Evolutionary conservation across 2,113 vertebrate genomes (phyloP).

Genomic region (Clarias magur): DNA sequence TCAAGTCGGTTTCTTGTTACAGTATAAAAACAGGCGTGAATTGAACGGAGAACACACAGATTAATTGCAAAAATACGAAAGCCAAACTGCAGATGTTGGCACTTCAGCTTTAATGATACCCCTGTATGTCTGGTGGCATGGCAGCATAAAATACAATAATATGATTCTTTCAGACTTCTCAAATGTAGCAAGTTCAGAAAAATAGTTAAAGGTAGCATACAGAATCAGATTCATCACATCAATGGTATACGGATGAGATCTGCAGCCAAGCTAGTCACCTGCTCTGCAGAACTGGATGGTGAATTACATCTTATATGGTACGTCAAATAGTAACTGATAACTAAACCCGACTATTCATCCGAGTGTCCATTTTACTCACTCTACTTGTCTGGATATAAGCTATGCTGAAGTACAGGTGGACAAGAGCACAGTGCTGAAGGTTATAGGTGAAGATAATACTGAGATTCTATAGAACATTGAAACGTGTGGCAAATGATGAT

Average conservation of each 20-base stretch:
- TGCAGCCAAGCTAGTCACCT: background rate
- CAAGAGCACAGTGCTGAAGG: slow-evolving; percentile 6
- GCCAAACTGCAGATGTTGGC: background rate
- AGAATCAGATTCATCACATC: background rate
- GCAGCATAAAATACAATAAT: slow-evolving; percentile 1
- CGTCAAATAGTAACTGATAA: background rate
- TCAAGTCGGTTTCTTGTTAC: background rate
- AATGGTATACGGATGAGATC: background rate
- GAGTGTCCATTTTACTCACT: background rate
- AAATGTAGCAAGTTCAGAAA: background rate
- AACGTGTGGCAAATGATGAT: background rate
- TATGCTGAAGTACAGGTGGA: background rate
- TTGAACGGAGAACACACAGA: background rate
- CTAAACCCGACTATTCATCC: background rate
- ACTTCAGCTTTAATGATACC: background rate
- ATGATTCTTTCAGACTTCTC: background rate
- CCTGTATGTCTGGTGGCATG: background rate
- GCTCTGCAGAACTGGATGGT: background rate
- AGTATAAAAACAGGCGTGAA: background rate
- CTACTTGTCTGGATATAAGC: background rate
- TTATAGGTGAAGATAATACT: slow-evolving; percentile 14
- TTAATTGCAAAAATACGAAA: background rate
- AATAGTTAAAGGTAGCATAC: background rate
- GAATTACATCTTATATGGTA: background rate
- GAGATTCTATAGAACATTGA: slow-evolving; percentile 4